Conservation (phyloP, 2,797 vertebrate genomes). For the Neosilurus hyrtlii region DNA sequence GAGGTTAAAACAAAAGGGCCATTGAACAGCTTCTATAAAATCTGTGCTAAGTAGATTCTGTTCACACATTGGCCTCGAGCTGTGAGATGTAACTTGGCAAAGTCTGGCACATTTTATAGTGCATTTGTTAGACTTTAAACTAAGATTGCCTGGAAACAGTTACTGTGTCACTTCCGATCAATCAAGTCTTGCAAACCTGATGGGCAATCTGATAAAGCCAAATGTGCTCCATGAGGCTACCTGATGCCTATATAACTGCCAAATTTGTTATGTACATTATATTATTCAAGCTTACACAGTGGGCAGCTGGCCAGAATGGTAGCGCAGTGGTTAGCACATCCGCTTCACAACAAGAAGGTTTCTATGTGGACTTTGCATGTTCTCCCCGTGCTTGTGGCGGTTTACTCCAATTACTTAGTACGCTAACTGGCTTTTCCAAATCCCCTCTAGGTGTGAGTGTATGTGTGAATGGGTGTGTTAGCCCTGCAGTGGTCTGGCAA, state of each 20-base stretch:
- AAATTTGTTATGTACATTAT: not conserved
- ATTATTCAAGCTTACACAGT: not conserved
- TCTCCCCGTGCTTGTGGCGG: too few relatives aligned
- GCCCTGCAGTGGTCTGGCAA: too few relatives aligned
- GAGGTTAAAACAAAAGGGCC: slow-evolving; percentile 48
- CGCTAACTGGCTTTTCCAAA: too few relatives aligned
- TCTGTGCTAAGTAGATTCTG: slow-evolving; percentile 20
- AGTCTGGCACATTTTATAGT: not conserved
- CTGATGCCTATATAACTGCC: not conserved
- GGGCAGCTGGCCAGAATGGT: too few relatives aligned
- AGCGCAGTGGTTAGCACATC: too few relatives aligned
- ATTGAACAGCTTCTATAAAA: slow-evolving; percentile 47
- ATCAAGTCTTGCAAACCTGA: slow-evolving; percentile 5
- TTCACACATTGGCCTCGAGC: slow-evolving; percentile 16
- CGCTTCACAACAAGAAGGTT: too few relatives aligned
- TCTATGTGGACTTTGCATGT: too few relatives aligned
- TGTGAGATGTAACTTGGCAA: slow-evolving; percentile 21
- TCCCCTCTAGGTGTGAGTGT: too few relatives aligned
- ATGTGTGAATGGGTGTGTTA: too few relatives aligned
- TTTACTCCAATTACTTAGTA: too few relatives aligned
- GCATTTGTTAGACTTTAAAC: slow-evolving; percentile 13
- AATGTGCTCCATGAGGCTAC: slow-evolving; percentile 2
- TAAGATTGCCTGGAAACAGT: slow-evolving; percentile 18
- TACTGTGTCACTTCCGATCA: not conserved
- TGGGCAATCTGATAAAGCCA: slow-evolving; percentile 14